Percentiles rank a stretch among this genome's conserved stretches.
Conservation (phyloP, 2,888 invertebrate genomes). For the Furcula furcula region DNA sequence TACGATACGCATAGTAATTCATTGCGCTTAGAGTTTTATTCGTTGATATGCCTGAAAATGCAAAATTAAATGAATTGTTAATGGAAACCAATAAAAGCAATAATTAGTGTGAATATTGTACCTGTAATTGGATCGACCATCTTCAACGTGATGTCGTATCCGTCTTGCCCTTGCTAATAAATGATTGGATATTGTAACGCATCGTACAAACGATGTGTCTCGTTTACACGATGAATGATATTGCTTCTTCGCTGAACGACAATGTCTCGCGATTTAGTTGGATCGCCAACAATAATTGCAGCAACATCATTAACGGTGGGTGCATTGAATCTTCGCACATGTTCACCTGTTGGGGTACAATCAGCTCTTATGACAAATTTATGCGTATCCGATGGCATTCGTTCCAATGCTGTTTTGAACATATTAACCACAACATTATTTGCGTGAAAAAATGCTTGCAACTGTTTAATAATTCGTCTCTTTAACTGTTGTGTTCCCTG, state of each 20-base stretch:
- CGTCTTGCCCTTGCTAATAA: slow-evolving; percentile 21
- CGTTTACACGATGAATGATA: slow-evolving; percentile 10
- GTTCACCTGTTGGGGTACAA: slow-evolving; percentile 24
- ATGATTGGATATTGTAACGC: slow-evolving; percentile 22
- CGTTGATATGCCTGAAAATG: slow-evolving; percentile 14
- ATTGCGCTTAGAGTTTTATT: slow-evolving; percentile 23
- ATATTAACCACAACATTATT: slow-evolving; percentile 26
- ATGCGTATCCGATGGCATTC: slow-evolving; percentile 26
- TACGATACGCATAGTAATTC: slow-evolving; percentile 20
- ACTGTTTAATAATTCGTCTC: slow-evolving; percentile 29
- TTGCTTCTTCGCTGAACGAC: slow-evolving; percentile 19
- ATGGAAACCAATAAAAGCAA: slow-evolving; percentile 20
- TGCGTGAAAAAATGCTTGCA: slow-evolving; percentile 29
- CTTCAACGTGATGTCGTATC: slow-evolving; percentile 22
- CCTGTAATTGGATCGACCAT: slow-evolving; percentile 18
- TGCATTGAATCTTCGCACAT: slow-evolving; percentile 25
- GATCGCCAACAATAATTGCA: too few species aligned
- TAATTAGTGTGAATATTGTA: slow-evolving; percentile 48
- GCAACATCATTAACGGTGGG: too few species aligned
- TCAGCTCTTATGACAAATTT: slow-evolving; percentile 26
- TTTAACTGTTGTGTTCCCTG: slow-evolving; percentile 27
- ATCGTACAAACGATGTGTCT: slow-evolving; percentile 16
- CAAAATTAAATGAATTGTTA: slow-evolving; percentile 25
- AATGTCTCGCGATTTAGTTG: slow-evolving; percentile 23
- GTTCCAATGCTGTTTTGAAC: slow-evolving; percentile 26